phyloP scores from a whole-genome alignment of 2,797 vertebrate species.

The Tachyglossus aculeatus region DNA sequence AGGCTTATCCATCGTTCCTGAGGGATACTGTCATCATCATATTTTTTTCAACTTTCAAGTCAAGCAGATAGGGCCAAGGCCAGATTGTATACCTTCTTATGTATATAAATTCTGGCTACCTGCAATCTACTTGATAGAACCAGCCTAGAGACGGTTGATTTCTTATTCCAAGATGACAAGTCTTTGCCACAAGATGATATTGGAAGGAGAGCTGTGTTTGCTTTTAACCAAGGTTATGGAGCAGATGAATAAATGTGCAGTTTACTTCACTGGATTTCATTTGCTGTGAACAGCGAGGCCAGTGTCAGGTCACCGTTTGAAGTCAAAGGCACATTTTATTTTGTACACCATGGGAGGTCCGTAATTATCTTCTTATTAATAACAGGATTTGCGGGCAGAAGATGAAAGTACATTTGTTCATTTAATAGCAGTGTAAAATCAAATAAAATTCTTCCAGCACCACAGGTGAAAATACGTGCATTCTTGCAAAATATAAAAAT shows the following conservation, averaged over 20 bases:
- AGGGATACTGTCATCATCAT: no score
- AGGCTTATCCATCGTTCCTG: no score
- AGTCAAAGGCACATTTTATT: not conserved
- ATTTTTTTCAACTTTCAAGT: not conserved
- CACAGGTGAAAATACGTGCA: not conserved
- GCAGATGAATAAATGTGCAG: not conserved
- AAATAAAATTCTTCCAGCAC: not conserved
- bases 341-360: not conserved
- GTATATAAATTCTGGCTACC: not conserved
- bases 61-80: not conserved
- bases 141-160: not conserved
- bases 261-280: not conserved
- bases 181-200: not conserved
- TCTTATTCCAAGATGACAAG: not conserved
- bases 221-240: not conserved
- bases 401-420: not conserved
- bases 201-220: not conserved
- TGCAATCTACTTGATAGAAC: not conserved
- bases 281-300: not conserved
- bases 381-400: not conserved
- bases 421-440: not conserved
- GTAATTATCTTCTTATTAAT: not conserved
- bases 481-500: no score
- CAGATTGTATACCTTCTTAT: not conserved
- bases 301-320: not conserved